Conservation (phyloP, 2,888 invertebrate species). For the Erebia ligea region DNA sequence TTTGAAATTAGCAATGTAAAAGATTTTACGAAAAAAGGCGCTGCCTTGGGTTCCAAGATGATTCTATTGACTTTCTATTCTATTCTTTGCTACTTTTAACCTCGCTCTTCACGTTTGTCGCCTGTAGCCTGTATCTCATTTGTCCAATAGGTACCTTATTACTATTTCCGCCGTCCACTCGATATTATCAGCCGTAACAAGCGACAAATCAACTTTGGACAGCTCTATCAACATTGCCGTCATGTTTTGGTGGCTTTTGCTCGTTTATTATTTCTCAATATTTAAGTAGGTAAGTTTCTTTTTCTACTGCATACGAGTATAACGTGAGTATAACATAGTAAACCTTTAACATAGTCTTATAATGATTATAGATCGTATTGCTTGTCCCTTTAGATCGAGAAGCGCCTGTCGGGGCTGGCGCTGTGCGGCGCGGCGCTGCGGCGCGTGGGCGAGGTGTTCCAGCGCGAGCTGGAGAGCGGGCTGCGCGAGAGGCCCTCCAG, state of each 20-base stretch:
- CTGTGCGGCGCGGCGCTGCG: slow-evolving; percentile 65
- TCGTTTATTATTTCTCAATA: background rate
- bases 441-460: slow-evolving; percentile 83
- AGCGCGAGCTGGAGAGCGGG: slow-evolving; percentile 85
- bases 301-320: too few relatives aligned
- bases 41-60: too few relatives aligned
- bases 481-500: slow-evolving; percentile 85
- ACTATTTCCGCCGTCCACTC: slow-evolving; percentile 6
- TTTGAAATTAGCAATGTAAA: too few relatives aligned
- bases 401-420: slow-evolving; percentile 56
- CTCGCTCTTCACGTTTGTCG: background rate
- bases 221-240: background rate
- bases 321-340: too few relatives aligned
- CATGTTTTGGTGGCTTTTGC: background rate
- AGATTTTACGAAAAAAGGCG: too few relatives aligned
- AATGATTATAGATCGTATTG: too few relatives aligned
- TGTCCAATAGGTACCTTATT: background rate
- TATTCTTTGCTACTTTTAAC: background rate
- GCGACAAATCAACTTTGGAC: background rate
- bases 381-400: slow-evolving; percentile 54
- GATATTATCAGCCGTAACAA: slow-evolving; percentile 5
- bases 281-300: background rate
- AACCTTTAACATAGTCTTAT: too few relatives aligned
- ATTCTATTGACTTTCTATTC: too few relatives aligned
- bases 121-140: background rate